phyloP scores from a whole-genome alignment of 2,113 vertebrate species.

The Dascyllus trimaculatus region DNA sequence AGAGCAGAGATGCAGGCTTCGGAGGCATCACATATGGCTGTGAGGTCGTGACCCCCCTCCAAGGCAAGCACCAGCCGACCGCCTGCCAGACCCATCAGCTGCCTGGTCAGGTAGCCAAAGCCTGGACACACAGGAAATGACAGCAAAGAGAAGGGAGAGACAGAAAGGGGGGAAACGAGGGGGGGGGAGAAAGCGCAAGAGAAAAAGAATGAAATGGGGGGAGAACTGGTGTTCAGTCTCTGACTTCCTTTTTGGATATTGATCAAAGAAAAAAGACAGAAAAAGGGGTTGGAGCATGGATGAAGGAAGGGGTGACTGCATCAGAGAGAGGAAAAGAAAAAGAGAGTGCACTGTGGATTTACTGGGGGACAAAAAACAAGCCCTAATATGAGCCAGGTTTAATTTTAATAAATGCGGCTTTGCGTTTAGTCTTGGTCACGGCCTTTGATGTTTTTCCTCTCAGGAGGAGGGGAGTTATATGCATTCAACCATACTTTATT shows the following conservation, averaged over 20 bases:
- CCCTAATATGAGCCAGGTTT: constrained; percentile 82
- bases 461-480: constrained; percentile 37
- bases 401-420: constrained; percentile 71
- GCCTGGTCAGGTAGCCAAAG: constrained; percentile 97
- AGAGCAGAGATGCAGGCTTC: constrained; percentile 97
- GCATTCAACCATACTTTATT: constrained; percentile 40
- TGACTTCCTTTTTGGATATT: constrained; percentile 74
- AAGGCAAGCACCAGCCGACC: constrained; percentile 94
- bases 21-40: constrained; percentile 96
- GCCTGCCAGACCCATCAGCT: constrained; percentile 96
- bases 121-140: constrained; percentile 86
- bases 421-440: constrained; percentile 42
- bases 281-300: constrained; percentile 36
- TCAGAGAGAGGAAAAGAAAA: constrained; percentile 57
- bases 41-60: constrained; percentile 98
- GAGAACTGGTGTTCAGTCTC: constrained; percentile 44
- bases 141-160: constrained; percentile 47
- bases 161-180: neutral
- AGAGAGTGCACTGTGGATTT: constrained; percentile 76
- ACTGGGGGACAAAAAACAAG: constrained; percentile 60
- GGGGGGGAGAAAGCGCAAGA: neutral
- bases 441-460: constrained; percentile 73
- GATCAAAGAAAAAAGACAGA: constrained; percentile 76
- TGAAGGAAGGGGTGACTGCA: constrained; percentile 71
- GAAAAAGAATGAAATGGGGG: constrained; percentile 38